Evolutionary conservation across 2,113 vertebrate genomes (phyloP).

Genomic region (Ranitomeya variabilis): DNA sequence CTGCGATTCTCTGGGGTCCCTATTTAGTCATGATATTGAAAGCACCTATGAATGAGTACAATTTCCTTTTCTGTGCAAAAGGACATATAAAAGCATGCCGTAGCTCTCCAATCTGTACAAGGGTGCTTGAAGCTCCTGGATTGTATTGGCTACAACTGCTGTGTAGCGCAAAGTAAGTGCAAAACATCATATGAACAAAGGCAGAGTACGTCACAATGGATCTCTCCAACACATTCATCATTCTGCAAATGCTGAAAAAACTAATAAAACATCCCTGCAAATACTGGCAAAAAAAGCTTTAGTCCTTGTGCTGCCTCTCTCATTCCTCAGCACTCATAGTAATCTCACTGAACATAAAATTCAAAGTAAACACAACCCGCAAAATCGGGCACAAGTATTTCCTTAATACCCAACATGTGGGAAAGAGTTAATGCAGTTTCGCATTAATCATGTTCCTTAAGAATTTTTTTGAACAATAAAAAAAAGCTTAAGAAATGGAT

Average conservation of each 20-base stretch:
- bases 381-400: conserved; percentile 70
- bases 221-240: not conserved
- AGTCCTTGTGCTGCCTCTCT: not conserved
- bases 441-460: conserved; percentile 70
- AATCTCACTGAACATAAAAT: conserved; percentile 58
- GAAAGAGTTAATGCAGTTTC: conserved; percentile 69
- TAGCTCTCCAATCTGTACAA: not conserved
- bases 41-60: not conserved
- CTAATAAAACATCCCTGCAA: not conserved
- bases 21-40: not conserved
- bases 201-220: not conserved
- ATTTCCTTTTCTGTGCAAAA: not conserved
- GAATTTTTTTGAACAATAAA: conserved; percentile 66
- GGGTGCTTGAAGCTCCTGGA: not conserved
- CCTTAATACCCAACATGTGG: conserved; percentile 66
- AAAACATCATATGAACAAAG: not conserved
- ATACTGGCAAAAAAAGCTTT: conserved; percentile 27
- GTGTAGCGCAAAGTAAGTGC: not conserved
- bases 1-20: not conserved
- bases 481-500: conserved; percentile 69
- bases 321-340: conserved; percentile 13
- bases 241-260: not conserved
- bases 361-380: conserved; percentile 68
- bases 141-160: not conserved
- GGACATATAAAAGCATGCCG: not conserved